Evolutionary conservation across 2,797 vertebrate species (phyloP), one percentile per base, ranked within the genome.

Genomic region (Diplodus sargus): DNA sequence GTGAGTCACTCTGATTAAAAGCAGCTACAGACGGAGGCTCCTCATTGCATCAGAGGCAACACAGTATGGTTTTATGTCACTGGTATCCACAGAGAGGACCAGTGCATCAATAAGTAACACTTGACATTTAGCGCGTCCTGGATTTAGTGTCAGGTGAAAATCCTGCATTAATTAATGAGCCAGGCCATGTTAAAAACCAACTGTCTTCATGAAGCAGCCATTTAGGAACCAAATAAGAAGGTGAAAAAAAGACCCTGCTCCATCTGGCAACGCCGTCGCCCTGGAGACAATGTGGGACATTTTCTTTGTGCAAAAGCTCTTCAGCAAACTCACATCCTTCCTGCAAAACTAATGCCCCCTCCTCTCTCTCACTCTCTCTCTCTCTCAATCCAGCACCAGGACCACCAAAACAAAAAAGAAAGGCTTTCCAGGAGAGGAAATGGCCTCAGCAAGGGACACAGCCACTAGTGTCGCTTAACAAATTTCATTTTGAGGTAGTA

Each of bases 261-360:
- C 64, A 73, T 89, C 73, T 85, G 90, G 85, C 82, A 89, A 83
- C 47, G 4, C 68, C 22, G 61, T 91, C 58, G 39, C 82, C 88
- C 39, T 59, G 86, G 85, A 87, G 83, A 93, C 92, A 82, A 81
- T 72, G 74, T 87, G 74, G 76, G 85, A 87, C 84, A 70, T 86
- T 91, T 93, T 90, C 88, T 93, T 91, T 89, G 87, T 79, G 86
- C 63, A 85, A 93, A 91, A 91, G 79, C 91, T 90, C 89, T 94
- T 93, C 88, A 94, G 87, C 84, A 92, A 93, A 91, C 85, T 91
- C 88, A 91, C 91, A 94, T 94, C 93, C 91, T 93, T 94, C 91
- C 93, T 94, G 86, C 71, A 85, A 83, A 90, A 69, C 70, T n/a
- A 74, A 74, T 62, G 43, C 73, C 28, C 76, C 20, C 61, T 14